phyloP scores from a whole-genome alignment of 2,113 vertebrate genomes.

The Procavia capensis region DNA sequence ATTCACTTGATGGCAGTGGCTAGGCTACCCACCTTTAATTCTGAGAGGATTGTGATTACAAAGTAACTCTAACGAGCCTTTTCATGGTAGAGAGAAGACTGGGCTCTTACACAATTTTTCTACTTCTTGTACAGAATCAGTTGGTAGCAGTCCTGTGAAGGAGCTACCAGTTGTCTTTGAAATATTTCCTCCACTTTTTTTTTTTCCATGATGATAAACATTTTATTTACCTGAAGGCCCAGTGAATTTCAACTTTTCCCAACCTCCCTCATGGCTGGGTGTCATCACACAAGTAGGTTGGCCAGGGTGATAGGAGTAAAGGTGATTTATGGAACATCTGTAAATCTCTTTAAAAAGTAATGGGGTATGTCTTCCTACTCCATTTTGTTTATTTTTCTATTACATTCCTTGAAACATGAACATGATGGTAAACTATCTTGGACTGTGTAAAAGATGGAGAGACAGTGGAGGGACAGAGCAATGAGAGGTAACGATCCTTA shows the following conservation, averaged over 20 bases:
- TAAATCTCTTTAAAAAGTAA: not conserved
- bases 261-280: no score
- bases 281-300: not conserved
- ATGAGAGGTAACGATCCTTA: not conserved
- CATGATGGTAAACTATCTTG: not conserved
- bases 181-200: not conserved
- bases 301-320: not conserved
- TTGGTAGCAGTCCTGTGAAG: not conserved
- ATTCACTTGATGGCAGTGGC: no score
- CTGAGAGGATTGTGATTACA: slow-evolving; percentile 20
- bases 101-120: not conserved
- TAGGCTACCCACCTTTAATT: not conserved
- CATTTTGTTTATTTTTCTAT: not conserved
- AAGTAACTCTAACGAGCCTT: not conserved
- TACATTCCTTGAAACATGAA: not conserved
- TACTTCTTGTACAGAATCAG: not conserved
- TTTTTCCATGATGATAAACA: not conserved
- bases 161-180: not conserved
- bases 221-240: not conserved
- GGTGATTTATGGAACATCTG: not conserved
- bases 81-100: not conserved
- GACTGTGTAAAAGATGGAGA: not conserved
- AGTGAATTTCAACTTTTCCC: not conserved
- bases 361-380: not conserved
- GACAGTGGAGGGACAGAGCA: no score